phyloP scores from a whole-genome alignment of 2,113 vertebrate genomes.

The Oophaga pumilio region DNA sequence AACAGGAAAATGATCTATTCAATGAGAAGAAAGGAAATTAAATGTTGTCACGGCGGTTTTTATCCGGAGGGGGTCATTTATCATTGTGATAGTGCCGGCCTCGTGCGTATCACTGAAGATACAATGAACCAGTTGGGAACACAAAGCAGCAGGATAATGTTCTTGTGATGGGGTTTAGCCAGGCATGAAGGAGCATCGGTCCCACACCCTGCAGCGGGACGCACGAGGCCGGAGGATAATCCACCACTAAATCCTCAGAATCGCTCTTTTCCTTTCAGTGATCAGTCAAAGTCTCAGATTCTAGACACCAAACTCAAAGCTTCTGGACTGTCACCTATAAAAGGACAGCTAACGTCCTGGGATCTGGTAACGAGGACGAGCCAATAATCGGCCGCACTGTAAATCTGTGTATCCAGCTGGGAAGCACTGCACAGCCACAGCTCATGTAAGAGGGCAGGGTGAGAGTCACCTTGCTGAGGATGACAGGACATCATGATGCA shows the following conservation, averaged over 20 bases:
- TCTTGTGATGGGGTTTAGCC: conserved; percentile 97
- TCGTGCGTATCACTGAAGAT: conserved; percentile 70
- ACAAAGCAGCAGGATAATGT: conserved; percentile 87
- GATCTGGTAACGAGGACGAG: too few relatives aligned
- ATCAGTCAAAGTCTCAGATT: too few relatives aligned
- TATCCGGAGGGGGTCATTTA: conserved; percentile 93
- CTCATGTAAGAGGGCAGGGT: too few relatives aligned
- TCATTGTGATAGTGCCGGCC: conserved; percentile 75
- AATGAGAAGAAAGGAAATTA: conserved; percentile 85
- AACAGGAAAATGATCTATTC: conserved; percentile 63
- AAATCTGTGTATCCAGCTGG: too few relatives aligned
- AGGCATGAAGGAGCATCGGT: conserved; percentile 89
- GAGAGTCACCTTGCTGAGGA: too few relatives aligned
- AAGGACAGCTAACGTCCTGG: too few relatives aligned
- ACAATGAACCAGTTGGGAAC: conserved; percentile 90
- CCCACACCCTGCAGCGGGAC: conserved; percentile 74
- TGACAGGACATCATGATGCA: not conserved
- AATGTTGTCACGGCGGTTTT: conserved; percentile 93
- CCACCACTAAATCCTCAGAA: conserved; percentile 41
- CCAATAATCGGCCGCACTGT: too few relatives aligned
- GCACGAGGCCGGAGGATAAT: conserved; percentile 54
- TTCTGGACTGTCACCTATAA: too few relatives aligned
- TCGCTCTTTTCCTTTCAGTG: too few relatives aligned
- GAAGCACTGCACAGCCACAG: too few relatives aligned
- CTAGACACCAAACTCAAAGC: too few relatives aligned